A percentile compares a stretch with the other conserved stretches of the same genome.
phyloP scores from a whole-genome alignment of 1,140 invertebrate genomes.

The Cydia splendana region DNA sequence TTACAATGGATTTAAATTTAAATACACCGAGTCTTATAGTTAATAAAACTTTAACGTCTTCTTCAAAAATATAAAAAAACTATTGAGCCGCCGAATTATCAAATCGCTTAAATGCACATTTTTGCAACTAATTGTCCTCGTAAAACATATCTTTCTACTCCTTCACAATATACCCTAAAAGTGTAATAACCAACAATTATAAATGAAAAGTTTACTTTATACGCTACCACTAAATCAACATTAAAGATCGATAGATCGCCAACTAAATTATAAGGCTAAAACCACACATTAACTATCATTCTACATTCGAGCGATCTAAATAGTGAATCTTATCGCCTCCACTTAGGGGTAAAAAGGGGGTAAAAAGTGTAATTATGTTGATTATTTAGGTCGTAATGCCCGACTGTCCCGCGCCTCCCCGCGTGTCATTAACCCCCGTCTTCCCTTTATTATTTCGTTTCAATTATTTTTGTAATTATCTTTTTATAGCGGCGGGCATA shows the following conservation, averaged over 20 bases:
- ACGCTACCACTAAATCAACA: constrained; percentile 7
- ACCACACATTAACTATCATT: constrained; percentile 42
- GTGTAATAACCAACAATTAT: constrained; percentile 1
- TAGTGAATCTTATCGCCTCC: constrained; percentile 65
- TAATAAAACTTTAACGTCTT: neutral
- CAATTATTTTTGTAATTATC: constrained; percentile 80
- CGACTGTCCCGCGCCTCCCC: constrained; percentile 66
- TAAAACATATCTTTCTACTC: neutral
- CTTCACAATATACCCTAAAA: neutral
- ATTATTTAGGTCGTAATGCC: constrained; percentile 79
- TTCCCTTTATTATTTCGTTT: constrained; percentile 78
- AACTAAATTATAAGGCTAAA: constrained; percentile 34
- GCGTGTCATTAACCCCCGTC: constrained; percentile 63
- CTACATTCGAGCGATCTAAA: constrained; percentile 47
- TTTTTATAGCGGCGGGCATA: constrained; percentile 77
- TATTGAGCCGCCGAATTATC: neutral
- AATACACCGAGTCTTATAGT: no score
- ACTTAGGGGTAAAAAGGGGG: constrained; percentile 71
- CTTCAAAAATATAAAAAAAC: neutral
- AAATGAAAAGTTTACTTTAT: constrained; percentile 32
- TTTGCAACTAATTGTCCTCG: neutral
- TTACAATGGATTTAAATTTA: no score
- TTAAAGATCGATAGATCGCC: neutral
- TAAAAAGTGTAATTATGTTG: constrained; percentile 80
- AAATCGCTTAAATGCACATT: neutral